Conservation (phyloP, 2,888 invertebrate species). For the Leucoma salicis region DNA sequence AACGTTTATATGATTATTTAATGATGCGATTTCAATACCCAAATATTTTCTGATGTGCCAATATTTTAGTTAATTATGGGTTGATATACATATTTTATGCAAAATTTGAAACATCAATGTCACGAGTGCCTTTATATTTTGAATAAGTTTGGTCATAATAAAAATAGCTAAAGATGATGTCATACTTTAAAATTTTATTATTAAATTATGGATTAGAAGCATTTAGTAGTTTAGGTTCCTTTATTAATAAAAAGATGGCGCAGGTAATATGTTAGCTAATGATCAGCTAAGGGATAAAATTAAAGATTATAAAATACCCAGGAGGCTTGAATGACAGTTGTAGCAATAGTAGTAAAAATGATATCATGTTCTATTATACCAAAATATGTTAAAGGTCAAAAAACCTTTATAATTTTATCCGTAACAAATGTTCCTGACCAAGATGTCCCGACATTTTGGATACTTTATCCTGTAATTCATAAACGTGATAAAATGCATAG, state of each 20-base stretch:
- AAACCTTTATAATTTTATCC: no score
- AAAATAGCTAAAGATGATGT: not conserved
- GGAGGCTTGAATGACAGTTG: no score
- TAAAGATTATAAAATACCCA: no score
- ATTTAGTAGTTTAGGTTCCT: not conserved
- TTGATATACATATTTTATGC: constrained; percentile 13
- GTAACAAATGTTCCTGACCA: no score
- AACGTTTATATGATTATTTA: constrained; percentile 19
- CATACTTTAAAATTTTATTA: not conserved
- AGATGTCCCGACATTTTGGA: no score
- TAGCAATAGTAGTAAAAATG: no score
- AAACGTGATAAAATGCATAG: no score
- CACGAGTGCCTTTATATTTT: constrained; percentile 3
- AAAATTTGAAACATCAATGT: constrained; percentile 6
- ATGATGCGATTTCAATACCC: constrained; percentile 14
- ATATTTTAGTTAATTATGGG: constrained; percentile 19
- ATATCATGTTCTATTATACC: no score
- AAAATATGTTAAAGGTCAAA: no score
- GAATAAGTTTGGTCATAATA: not conserved
- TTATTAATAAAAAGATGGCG: not conserved
- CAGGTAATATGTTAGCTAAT: no score
- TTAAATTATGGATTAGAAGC: not conserved
- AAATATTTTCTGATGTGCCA: constrained; percentile 14
- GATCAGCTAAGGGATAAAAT: no score
- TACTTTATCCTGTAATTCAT: no score